A percentile compares a stretch with the other conserved stretches of the same genome.
Evolutionary conservation across 2,888 invertebrate species (phyloP).

Genomic region (Limenitis camilla): DNA sequence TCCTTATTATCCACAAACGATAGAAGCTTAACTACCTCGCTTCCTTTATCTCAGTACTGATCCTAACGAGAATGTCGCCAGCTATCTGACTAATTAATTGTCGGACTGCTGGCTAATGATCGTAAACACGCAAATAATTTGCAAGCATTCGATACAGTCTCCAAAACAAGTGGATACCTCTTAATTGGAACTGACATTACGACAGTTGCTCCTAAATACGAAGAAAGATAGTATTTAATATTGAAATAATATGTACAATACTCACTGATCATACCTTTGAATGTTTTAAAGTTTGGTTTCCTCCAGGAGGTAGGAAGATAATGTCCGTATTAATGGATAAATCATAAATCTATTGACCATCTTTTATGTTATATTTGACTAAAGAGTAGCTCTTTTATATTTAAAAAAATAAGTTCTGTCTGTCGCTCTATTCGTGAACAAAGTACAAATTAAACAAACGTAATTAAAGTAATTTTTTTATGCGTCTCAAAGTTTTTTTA

Average conservation of each 20-base stretch:
- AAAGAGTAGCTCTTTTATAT: too few species aligned
- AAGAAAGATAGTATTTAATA: neutral
- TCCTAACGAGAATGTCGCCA: constrained; percentile 24
- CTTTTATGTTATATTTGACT: too few species aligned
- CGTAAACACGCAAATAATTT: constrained; percentile 27
- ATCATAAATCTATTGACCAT: too few species aligned
- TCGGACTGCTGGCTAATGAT: constrained; percentile 24
- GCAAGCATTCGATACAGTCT: constrained; percentile 17
- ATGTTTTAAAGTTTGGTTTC: too few species aligned
- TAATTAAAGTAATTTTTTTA: too few species aligned
- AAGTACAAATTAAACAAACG: too few species aligned
- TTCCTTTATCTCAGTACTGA: constrained; percentile 18
- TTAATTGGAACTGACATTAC: constrained; percentile 17
- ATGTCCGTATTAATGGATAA: too few species aligned
- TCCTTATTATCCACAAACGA: neutral
- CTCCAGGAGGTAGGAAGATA: too few species aligned
- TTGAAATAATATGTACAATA: neutral
- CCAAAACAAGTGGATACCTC: constrained; percentile 19
- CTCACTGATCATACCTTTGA: neutral
- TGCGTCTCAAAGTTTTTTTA: too few species aligned
- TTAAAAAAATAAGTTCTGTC: too few species aligned
- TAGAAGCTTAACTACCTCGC: constrained; percentile 13
- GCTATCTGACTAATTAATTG: constrained; percentile 28
- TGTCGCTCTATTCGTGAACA: too few species aligned
- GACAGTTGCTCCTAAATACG: constrained; percentile 4